A percentile compares a stretch with the other conserved stretches of the same genome.
These are phyloP conservation scores for Plumapathes pennacea DNA, from an alignment of 92 coral and sea anemone genomes.

Conservation along the genomic window DNA sequence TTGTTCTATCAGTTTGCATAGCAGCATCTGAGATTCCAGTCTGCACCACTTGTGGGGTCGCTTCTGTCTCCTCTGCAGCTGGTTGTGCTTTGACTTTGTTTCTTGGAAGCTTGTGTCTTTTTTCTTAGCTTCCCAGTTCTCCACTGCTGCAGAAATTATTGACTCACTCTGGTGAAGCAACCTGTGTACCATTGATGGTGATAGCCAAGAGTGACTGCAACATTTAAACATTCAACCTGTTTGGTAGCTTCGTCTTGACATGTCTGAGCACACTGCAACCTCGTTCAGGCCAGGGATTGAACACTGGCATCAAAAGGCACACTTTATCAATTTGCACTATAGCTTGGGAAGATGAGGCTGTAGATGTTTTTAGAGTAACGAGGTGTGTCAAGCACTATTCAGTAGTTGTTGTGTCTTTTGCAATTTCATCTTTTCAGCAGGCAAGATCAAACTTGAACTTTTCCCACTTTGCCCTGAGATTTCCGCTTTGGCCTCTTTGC, in stretches of 20 bases:
- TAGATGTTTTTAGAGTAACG: slow-evolving; percentile 32
- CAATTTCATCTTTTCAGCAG: too few relatives aligned
- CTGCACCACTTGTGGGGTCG: slow-evolving; percentile 8
- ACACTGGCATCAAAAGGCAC: slow-evolving; percentile 38
- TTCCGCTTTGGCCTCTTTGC: too few relatives aligned
- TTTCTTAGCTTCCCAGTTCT: slow-evolving; percentile 24
- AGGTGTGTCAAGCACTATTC: slow-evolving; percentile 32
- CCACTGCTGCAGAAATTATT: slow-evolving; percentile 32
- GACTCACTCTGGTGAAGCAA: slow-evolving; percentile 31
- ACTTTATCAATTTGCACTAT: slow-evolving; percentile 24
- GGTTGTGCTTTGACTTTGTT: neutral
- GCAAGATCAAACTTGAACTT: slow-evolving; percentile 13
- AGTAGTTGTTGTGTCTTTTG: slow-evolving; percentile 13
- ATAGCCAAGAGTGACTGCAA: slow-evolving; percentile 39
- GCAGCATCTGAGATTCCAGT: slow-evolving; percentile 19
- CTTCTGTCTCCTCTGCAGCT: slow-evolving; percentile 1
- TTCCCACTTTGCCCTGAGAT: slow-evolving; percentile 17
- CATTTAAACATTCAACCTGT: slow-evolving; percentile 17
- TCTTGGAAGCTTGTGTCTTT: slow-evolving; percentile 35
- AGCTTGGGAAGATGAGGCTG: too few relatives aligned
- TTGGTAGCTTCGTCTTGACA: slow-evolving; percentile 27
- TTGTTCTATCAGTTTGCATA: slow-evolving; percentile 35
- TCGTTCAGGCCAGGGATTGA: slow-evolving; percentile 38
- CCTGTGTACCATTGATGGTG: slow-evolving; percentile 26
- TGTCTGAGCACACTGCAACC: slow-evolving; percentile 39